phyloP scores from a whole-genome alignment of 2,113 vertebrate species.

The Caracal caracal region DNA sequence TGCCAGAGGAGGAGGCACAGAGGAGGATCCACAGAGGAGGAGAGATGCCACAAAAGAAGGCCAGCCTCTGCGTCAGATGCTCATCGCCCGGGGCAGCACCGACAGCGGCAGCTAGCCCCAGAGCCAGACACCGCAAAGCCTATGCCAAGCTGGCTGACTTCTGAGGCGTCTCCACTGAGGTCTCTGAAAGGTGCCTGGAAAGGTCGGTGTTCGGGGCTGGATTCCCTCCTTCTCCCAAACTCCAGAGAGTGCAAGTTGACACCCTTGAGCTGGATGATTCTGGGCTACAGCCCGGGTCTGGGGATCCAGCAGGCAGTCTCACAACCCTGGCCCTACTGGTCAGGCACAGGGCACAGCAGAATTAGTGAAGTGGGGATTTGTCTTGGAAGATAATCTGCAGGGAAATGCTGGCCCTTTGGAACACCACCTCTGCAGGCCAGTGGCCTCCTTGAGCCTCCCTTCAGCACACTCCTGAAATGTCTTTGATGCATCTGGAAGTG shows the following conservation, averaged over 20 bases:
- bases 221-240: not conserved
- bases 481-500: not conserved
- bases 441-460: not conserved
- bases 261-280: not conserved
- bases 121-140: accelerated
- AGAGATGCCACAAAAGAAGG: not conserved
- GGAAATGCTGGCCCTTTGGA: not conserved
- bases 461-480: not conserved
- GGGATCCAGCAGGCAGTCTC: not conserved
- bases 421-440: too few relatives aligned
- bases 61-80: accelerated
- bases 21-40: too few relatives aligned
- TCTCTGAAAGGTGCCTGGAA: not conserved
- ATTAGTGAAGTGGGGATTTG: not conserved
- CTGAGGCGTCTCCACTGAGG: accelerated
- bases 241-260: not conserved
- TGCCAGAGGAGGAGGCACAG: too few relatives aligned
- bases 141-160: accelerated
- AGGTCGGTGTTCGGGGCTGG: accelerated
- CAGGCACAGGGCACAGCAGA: too few relatives aligned
- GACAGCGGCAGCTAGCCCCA: accelerated
- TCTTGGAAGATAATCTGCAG: not conserved
- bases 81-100: accelerated
- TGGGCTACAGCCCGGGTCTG: accelerated
- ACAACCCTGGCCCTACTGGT: not conserved